A percentile compares a stretch with the other conserved stretches of the same genome.
Evolutionary conservation across 2,113 vertebrate genomes (phyloP).

Genomic region (Bufo gargarizans): DNA sequence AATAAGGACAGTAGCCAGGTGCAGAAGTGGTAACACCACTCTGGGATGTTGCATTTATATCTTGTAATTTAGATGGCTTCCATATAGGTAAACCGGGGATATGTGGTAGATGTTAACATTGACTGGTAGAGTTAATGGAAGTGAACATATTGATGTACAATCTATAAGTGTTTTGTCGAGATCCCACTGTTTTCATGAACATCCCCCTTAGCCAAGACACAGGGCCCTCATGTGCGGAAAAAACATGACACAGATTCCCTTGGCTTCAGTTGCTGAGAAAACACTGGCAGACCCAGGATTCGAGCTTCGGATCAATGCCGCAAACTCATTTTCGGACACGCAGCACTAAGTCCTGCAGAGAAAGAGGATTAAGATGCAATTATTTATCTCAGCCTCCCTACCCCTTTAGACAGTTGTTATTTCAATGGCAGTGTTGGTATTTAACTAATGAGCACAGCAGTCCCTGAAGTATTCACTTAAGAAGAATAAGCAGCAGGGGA

Average conservation of each 20-base stretch:
- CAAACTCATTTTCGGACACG: slow-evolving; percentile 56
- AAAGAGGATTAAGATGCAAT: slow-evolving; percentile 37
- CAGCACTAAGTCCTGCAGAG: slow-evolving; percentile 58
- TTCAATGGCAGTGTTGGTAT: slow-evolving; percentile 46
- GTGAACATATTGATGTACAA: not conserved
- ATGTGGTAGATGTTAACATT: not conserved
- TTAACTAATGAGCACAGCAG: slow-evolving; percentile 55
- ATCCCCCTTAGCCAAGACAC: not conserved
- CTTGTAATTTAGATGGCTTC: not conserved
- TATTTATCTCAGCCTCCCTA: slow-evolving; percentile 33
- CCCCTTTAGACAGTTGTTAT: slow-evolving; percentile 35
- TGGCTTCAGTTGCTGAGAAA: slow-evolving; percentile 37
- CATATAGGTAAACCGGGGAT: not conserved
- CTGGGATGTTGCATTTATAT: not conserved
- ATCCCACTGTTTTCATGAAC: slow-evolving; percentile 11
- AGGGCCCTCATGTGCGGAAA: slow-evolving; percentile 15
- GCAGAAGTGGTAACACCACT: too few species aligned
- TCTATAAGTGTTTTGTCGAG: slow-evolving; percentile 31
- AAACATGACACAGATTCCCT: slow-evolving; percentile 43
- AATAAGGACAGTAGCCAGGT: too few species aligned
- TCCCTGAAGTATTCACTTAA: slow-evolving; percentile 60
- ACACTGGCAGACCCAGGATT: slow-evolving; percentile 12
- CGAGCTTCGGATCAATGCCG: slow-evolving; percentile 48
- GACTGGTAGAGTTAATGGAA: slow-evolving; percentile 31
- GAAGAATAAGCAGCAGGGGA: slow-evolving; percentile 50